phyloP scores from a whole-genome alignment of 37 sponge, comb jelly and placozoan species.

The Eunapius fragilis region DNA sequence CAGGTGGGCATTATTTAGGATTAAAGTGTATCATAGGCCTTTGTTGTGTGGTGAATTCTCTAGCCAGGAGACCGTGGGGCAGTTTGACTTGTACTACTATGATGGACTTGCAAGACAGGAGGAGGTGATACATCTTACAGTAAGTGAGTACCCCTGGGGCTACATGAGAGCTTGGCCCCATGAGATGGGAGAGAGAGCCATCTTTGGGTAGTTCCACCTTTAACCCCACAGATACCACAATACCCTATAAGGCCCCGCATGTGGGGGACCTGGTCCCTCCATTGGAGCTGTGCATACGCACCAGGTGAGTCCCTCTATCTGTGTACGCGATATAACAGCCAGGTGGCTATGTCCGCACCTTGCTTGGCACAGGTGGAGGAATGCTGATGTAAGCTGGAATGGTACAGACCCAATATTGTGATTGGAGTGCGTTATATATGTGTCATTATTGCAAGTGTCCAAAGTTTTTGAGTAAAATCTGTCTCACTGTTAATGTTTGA shows the following conservation, averaged over 20 bases:
- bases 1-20: neutral
- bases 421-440: no score
- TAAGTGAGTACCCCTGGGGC: constrained; percentile 39
- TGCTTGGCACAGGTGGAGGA: constrained; percentile 86
- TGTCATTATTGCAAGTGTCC: no score
- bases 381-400: constrained; percentile 80
- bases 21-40: neutral
- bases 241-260: neutral
- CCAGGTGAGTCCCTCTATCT: constrained; percentile 40
- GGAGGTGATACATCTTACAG: constrained; percentile 69
- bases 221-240: neutral
- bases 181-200: no score
- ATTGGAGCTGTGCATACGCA: constrained; percentile 81
- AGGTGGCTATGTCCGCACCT: no score
- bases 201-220: no score
- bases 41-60: neutral
- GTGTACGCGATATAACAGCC: neutral
- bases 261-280: constrained; percentile 69
- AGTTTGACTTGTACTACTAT: constrained; percentile 70
- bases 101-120: constrained; percentile 79
- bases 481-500: no score
- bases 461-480: no score
- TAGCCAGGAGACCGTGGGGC: neutral
- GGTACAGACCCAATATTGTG: constrained; percentile 80
- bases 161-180: no score